These are phyloP conservation scores for Epinotia brunnichana DNA, from an alignment of 2,888 invertebrate species.

Conservation along the genomic window DNA sequence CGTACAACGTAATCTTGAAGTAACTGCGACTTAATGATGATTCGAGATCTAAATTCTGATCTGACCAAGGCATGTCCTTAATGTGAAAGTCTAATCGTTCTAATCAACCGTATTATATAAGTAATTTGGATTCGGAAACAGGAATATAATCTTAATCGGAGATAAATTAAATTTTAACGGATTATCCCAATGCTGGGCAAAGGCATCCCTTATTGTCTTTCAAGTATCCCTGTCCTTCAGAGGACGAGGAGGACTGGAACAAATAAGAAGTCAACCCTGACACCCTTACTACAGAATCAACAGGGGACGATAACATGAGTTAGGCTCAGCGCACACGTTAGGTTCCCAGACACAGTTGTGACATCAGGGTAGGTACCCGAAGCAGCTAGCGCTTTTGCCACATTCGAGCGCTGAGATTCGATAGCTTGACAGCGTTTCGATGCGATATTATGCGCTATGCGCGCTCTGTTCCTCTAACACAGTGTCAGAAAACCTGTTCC, in stretches of 20 bases:
- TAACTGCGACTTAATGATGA: slow-evolving; percentile 27
- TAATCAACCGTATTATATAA: background rate
- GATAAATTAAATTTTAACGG: too few relatives aligned
- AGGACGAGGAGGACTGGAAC: too few relatives aligned
- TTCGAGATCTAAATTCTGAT: background rate
- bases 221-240: too few relatives aligned
- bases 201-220: too few relatives aligned
- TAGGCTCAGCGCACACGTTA: too few relatives aligned
- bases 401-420: background rate
- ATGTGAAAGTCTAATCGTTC: background rate
- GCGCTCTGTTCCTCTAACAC: background rate
- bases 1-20: slow-evolving; percentile 2
- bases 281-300: too few relatives aligned
- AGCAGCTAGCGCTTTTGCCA: background rate
- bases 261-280: too few relatives aligned
- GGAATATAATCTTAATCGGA: too few relatives aligned
- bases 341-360: background rate
- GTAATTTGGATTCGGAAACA: background rate
- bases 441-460: background rate
- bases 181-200: too few relatives aligned
- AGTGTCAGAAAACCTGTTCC: too few relatives aligned
- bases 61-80: background rate
- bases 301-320: too few relatives aligned
- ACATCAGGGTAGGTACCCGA: background rate
- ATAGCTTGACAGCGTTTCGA: background rate